Base-by-base conservation (phyloP, 2,888 invertebrate species). In the Polymixis flavicincta region DNA sequence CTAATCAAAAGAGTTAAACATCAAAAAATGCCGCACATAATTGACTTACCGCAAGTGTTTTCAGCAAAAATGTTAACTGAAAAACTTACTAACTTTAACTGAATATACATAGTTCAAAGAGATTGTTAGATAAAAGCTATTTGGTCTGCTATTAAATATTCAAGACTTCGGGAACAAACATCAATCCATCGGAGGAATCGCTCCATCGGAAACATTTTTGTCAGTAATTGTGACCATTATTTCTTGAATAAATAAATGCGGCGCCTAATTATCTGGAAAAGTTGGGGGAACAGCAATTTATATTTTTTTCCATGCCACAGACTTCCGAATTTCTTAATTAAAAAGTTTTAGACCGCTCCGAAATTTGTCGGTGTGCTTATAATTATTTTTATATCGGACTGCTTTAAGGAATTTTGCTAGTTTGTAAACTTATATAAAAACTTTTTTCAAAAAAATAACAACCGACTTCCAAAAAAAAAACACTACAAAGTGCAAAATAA, bases 111-210 rank as follows among this genome's bases (percentile, higher is more conserved):
- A 63, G 48, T 75, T 83, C 59, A 80, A 86, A 83, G 57, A 76
- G 63, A 80, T 85, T 74, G 66, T 63, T 57, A 57, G 70, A 77
- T 77, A 77, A 81, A 88, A 83, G 83, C 85, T 78, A 86, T 89
- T 89, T 73, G 67, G 68, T 64, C 69, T 78, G 65, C 81, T 74
- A 86, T 88, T 86, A 87, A 86, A 87, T 85, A 89, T 90, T 88
- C 71, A 82, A 84, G 83, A 89, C 73, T 88, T 85, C 76, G 74
- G 57, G 74, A 87, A 87, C 78, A 81, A 88, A 81, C 88, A 88
- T 89, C 83, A 88, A 84, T 88, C 82, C 79, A 79, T 87, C 63
- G 73, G 75, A 80, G 71, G 77, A 85, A 88, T 87, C 76, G 65
- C 74, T 76, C 82, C 59, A 78, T 78, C 42, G 67, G 67, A 83